Base-by-base conservation (phyloP, 2,797 vertebrate species). In the Kryptolebias ocellatus region DNA sequence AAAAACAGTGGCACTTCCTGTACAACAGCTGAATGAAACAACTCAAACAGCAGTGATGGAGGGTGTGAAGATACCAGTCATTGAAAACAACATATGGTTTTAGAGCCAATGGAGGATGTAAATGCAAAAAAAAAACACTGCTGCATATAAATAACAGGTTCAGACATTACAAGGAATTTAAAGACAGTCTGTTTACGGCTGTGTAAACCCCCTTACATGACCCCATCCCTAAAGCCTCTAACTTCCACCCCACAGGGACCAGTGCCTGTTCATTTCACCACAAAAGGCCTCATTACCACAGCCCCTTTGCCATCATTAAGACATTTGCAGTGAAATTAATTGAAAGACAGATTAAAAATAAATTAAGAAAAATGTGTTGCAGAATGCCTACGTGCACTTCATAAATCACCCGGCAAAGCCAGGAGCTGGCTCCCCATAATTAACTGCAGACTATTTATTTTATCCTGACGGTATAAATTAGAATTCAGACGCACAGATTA, bases 301-400 rank as follows among this genome's bases (percentile, higher is more conserved):
- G 89, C 86, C 68, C 94, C 95, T 94, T 94, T 93, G 94, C 95
- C 95, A 94, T 95, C 95, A 98, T 97, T 97, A 96, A 97, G 96
- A 98, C 93, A 86, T 97, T 96, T 95, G 94, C 94, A 92, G 94
- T 92, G 91, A 96, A 96, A 97, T 96, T 96, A 98, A 99, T 97
- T 97, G 96, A 98, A 96, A 96, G 95, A 95, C 96, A 96, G 95
- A 97, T 98, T 97, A 97, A 96, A 98, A 97, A 97, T 95, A 96
- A 97, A 98, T 98, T 97, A 98, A 96, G 96, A 98, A 96, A 96
- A 98, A 98, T 98, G 96, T 93, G 53, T 95, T 93, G 95, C 95
- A 94, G 94, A 94, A 96, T 93, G 93, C 93, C 89, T 90, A 92
- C 93, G 92, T 89, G 86, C 86, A 94, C 95, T 97, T 96, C 96